phyloP scores from a whole-genome alignment of 2,113 vertebrate species.

The Esox niger region DNA sequence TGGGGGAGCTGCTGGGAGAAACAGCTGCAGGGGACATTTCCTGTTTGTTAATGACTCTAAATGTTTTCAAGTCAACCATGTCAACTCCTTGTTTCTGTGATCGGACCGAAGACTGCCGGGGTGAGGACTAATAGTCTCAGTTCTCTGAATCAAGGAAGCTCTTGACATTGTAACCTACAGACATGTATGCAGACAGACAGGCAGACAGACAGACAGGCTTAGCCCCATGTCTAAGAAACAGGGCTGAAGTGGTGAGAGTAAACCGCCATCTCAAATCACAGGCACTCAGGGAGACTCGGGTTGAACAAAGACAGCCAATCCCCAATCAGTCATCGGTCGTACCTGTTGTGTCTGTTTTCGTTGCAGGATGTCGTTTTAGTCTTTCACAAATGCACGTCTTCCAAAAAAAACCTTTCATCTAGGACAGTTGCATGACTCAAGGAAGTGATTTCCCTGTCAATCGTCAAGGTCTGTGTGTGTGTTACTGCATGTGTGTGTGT shows the following conservation, averaged over 20 bases:
- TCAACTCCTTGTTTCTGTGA: conserved; percentile 67
- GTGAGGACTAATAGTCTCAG: conserved; percentile 41
- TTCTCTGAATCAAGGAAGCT: no score
- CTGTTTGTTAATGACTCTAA: conserved; percentile 82
- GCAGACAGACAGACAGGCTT: conserved; percentile 26
- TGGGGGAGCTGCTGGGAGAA: conserved; percentile 45
- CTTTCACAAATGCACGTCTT: conserved; percentile 53
- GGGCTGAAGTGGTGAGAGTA: conserved; percentile 9
- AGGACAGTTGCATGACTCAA: conserved; percentile 51
- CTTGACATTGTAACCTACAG: conserved; percentile 9
- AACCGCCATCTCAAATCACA: conserved; percentile 55
- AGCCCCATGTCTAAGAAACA: conserved; percentile 36
- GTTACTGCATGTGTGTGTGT: conserved; percentile 3
- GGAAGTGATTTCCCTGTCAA: conserved; percentile 61
- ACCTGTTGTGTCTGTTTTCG: conserved; percentile 60
- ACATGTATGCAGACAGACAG: conserved; percentile 34
- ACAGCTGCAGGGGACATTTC: conserved; percentile 80
- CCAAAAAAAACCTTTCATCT: conserved; percentile 58
- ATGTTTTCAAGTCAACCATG: conserved; percentile 78
- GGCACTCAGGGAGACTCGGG: conserved; percentile 23
- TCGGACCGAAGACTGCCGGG: conserved; percentile 63
- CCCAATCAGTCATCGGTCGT: conserved; percentile 61
- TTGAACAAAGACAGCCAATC: conserved; percentile 58
- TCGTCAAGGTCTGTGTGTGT: conserved; percentile 44
- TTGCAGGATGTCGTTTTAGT: conserved; percentile 40